Evolutionary conservation across 2,888 invertebrate species (phyloP), one percentile per base, ranked within the genome.

Genomic region (Drosophila parthenogenetica): DNA sequence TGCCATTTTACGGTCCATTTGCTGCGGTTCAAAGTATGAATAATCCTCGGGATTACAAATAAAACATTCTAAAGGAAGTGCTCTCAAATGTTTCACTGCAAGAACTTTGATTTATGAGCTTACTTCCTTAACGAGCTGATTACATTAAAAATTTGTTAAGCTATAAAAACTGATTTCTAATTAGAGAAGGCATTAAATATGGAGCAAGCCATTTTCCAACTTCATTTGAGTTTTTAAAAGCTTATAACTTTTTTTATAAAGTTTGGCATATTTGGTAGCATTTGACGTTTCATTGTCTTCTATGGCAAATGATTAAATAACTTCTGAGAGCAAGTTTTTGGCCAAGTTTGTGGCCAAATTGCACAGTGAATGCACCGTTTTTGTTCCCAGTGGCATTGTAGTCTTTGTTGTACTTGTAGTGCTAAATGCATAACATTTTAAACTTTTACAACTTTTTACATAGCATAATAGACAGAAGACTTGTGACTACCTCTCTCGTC

Each of bases 381-480:
- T 16, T 5, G 16, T 35, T 35, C 14, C 42, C n/a, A 22, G 43
- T 5, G 25, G 35, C 50, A 42, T 22, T 32, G 11, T 13, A 29
- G 13, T 35, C 13, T 29, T 29, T 29, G 29, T 8, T 4, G 17
- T 32, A n/a, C 46, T 46, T 61, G 17, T 48, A 51, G 32, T 53
- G 39, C 62, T 73, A 59, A 59, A 68, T 64, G 74, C 63, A 45
- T 61, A 58, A 25, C 58, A 78, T 73, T 75, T 68, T 22, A 55
- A 73, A 78, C 49, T 73, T 75, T 57, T 35, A 35, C 29, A 50
- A 73, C 67, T 57, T 75, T 78, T 78, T 78, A 68, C 73, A 73
- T 64, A 68, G 63, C 49, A 63, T 49, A 45, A 73, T 62, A 32
- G 43, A 55, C 54, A 35, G 43, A 32, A 43, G 32, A 43, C 54